These are phyloP conservation scores for Acrocephalus arundinaceus DNA, from an alignment of 2,113 vertebrate species.

Conservation along the genomic window DNA sequence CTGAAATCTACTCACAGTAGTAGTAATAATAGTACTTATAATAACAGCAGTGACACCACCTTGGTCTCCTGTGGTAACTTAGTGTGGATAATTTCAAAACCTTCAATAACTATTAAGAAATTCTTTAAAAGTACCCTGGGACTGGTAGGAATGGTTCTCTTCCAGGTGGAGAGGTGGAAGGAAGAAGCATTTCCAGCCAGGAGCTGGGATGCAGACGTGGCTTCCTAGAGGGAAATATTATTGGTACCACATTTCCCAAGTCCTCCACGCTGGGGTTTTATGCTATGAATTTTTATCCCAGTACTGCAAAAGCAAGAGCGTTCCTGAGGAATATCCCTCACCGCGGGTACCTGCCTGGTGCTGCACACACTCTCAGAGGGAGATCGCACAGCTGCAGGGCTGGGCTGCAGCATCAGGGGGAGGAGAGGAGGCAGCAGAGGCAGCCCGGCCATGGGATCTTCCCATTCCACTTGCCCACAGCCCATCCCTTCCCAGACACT, in stretches of 20 bases:
- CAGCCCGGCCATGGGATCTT: background rate
- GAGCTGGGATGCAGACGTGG: background rate
- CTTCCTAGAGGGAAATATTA: background rate
- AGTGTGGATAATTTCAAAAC: background rate
- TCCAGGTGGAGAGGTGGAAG: background rate
- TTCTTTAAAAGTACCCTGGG: background rate
- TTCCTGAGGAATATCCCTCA: background rate
- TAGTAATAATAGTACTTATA: background rate
- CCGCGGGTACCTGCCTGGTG: background rate
- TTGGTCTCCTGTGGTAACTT: background rate
- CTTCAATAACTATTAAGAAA: background rate
- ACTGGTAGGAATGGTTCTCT: background rate
- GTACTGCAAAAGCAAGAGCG: background rate
- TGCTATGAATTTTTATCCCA: background rate
- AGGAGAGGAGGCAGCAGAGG: background rate
- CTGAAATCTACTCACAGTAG: background rate
- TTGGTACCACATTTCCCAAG: background rate
- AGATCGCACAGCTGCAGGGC: background rate
- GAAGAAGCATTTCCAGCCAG: background rate
- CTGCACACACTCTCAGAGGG: rapidly evolving
- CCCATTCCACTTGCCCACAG: background rate
- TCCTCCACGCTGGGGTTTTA: background rate
- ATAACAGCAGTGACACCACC: background rate
- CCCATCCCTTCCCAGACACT: constrained; percentile 46
- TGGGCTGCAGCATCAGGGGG: background rate